Base-by-base conservation (phyloP, 2,797 vertebrate species). In the Rhinoraja longicauda region DNA sequence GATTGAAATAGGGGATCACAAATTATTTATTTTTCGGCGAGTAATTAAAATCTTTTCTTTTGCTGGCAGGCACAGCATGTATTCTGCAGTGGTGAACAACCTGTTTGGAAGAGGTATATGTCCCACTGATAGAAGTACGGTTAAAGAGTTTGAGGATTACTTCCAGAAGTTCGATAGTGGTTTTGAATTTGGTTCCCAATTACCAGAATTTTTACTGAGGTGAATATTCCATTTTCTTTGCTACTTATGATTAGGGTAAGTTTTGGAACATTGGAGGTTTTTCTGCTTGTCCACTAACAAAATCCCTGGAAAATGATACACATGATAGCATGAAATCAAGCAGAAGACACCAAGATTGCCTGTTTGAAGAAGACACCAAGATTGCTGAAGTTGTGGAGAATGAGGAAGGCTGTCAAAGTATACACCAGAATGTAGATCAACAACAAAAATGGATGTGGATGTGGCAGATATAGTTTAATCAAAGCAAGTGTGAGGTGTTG, bases 131-230 rank as follows among this genome's bases (percentile, higher is more conserved):
- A 93, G 95, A 4, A 94, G 67, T 19, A 94, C 96, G 90, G 94
- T 95, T 93, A 94, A 94, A 93, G 96, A 97, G 94, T 97, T 97
- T 93, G 94, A 96, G 91, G 93, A 96, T n/a, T 95, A 96, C 93
- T 98, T 98, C 94, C 94, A 95, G 94, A 96, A 93, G 64, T 98
- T 96, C 0, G 97, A 98, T 72, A 96, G 97, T 92, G 95, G 96
- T 93, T 97, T 98, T 0, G 97, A 98, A 94, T 95, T 96, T 0
- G 97, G 96, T 17, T 96, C 96, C 73, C 97, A 97, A 93, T 94
- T 98, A n/a, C 97, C 97, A 0, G 96, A 95, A 90, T 96, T 94
- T 94, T 94, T 98, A 88, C 91, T 97, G 92, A 96, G 96, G 97
- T 97, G 96, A 93, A 32, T 93, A 78, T 32, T 32, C 17, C 64